These are phyloP conservation scores for Brachionichthys hirsutus DNA, from an alignment of 2,113 vertebrate species.

Conservation along the genomic window DNA sequence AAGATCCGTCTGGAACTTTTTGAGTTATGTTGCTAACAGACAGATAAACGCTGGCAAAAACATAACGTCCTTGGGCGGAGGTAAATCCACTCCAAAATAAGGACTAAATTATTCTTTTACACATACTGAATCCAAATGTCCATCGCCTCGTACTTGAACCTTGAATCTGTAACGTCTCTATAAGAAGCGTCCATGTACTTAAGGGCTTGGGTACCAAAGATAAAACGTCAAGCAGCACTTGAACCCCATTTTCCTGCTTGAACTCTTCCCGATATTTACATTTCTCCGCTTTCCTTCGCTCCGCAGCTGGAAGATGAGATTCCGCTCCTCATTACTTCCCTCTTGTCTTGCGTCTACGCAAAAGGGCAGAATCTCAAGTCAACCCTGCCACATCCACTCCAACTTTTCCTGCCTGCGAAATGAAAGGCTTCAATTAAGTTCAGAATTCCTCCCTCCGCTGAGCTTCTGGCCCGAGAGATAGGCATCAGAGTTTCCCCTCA, in stretches of 20 bases:
- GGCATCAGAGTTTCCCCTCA: conserved; percentile 27
- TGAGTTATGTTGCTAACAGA: no score
- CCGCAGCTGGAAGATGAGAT: conserved; percentile 5
- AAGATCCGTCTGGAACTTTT: no score
- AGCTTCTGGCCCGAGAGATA: conserved; percentile 1
- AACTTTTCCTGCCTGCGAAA: conserved; percentile 23
- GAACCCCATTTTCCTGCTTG: neutral
- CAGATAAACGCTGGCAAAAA: no score
- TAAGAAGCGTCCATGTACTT: neutral
- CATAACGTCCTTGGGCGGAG: no score
- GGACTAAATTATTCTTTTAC: no score
- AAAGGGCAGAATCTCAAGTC: conserved; percentile 29
- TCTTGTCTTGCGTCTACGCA: conserved; percentile 10
- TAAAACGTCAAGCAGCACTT: neutral
- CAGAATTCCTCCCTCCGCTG: conserved; percentile 28
- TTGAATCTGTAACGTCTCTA: no score
- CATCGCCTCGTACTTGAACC: no score
- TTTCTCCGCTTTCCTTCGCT: neutral
- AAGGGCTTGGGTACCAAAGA: neutral
- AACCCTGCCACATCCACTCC: conserved; percentile 17
- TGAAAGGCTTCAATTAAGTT: conserved; percentile 43
- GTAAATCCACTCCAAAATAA: no score
- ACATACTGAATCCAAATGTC: no score
- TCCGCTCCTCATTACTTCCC: conserved; percentile 8
- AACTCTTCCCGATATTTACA: conserved; percentile 21